Percentiles rank a stretch among this genome's conserved stretches.
phyloP scores from a whole-genome alignment of 2,797 vertebrate species.

The Acanthis flammea region DNA sequence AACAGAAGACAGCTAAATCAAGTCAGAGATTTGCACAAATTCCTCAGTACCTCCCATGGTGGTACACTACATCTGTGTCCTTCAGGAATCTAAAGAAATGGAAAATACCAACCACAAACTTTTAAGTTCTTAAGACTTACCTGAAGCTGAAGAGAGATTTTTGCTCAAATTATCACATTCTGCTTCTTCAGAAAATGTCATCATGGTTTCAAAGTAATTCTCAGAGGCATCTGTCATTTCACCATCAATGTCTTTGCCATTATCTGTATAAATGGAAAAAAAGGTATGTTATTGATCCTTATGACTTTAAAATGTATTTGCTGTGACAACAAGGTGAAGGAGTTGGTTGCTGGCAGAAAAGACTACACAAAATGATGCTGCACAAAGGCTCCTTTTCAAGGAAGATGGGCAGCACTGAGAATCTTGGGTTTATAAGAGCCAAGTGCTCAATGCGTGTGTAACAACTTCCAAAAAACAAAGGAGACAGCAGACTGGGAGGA shows the following conservation, averaged over 20 bases:
- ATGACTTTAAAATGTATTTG: not conserved
- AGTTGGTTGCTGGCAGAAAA: not conserved
- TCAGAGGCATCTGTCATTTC: not conserved
- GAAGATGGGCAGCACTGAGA: not conserved
- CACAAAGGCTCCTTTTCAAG: not conserved
- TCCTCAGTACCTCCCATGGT: not conserved
- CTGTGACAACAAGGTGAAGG: not conserved
- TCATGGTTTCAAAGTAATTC: not conserved
- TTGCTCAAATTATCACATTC: conserved; percentile 48
- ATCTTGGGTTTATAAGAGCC: not conserved
- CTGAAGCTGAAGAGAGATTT: conserved; percentile 18
- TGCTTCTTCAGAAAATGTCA: conserved; percentile 62
- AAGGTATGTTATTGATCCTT: not conserved
- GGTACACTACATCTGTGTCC: not conserved
- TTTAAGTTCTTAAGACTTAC: conserved; percentile 4
- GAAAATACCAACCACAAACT: not conserved
- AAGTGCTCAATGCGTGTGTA: not conserved
- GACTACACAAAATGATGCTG: not conserved
- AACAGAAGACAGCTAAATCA: not conserved
- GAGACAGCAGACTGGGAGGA: not conserved
- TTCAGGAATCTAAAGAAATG: not conserved
- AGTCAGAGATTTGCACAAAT: not conserved
- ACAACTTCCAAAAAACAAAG: not conserved
- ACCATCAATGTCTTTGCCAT: not conserved
- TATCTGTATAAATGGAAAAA: not conserved